These are phyloP conservation scores for Netelia fuscicornis DNA, from an alignment of 2,888 invertebrate species.

Conservation along the genomic window DNA sequence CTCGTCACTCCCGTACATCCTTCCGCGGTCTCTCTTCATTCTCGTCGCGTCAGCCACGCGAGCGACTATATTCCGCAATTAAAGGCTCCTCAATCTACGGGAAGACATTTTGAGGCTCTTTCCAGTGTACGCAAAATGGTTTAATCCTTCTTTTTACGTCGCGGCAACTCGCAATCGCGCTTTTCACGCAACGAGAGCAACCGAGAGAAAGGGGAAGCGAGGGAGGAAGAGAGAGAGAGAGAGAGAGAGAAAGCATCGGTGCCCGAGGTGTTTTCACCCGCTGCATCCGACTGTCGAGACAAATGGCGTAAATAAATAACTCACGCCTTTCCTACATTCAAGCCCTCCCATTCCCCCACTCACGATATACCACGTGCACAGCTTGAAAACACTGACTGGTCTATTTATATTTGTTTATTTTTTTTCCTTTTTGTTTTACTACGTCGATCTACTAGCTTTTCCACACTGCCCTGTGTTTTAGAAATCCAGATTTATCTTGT, in stretches of 20 bases:
- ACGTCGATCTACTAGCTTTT: neutral
- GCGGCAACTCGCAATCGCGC: neutral
- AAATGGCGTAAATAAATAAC: conserved; percentile 57
- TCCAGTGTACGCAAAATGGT: conserved; percentile 31
- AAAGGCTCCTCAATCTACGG: conserved; percentile 52
- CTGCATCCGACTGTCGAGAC: conserved; percentile 36
- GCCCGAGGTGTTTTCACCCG: conserved; percentile 30
- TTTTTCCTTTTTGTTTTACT: neutral
- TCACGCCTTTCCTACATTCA: conserved; percentile 21
- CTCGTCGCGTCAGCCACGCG: neutral
- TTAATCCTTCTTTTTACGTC: conserved; percentile 49
- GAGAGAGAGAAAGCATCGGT: neutral
- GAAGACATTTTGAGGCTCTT: conserved; percentile 39
- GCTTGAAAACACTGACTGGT: conserved; percentile 28
- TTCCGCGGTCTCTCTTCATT: neutral
- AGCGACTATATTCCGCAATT: conserved; percentile 54
- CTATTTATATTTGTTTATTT: conserved; percentile 27
- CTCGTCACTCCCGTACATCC: conserved; percentile 13
- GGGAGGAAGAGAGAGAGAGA: neutral
- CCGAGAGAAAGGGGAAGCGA: neutral
- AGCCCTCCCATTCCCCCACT: neutral
- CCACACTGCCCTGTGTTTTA: neutral
- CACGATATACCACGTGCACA: neutral
- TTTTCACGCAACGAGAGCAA: conserved; percentile 6
- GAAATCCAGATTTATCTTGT: conserved; percentile 1